Evolutionary conservation across 2,888 invertebrate species (phyloP), one percentile per base, ranked within the genome.

Genomic region (Thysanoteuthis rhombus): DNA sequence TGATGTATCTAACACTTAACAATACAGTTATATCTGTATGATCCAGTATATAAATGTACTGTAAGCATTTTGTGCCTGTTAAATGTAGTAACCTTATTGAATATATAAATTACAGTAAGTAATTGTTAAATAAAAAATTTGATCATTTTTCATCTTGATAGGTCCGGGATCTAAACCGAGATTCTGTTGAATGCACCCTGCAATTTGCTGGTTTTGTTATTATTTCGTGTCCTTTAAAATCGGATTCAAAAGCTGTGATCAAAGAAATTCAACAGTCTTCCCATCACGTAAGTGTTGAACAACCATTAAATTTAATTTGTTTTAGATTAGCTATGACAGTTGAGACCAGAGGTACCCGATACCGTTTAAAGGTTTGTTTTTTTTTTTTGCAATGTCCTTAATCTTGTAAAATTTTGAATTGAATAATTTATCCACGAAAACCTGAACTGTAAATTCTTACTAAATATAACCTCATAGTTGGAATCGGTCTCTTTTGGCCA

Each of bases 221-320:
- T 93, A 99, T 99, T 95, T 99, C 99, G 0, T 99, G 99, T 97
- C 99, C 99, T 0, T 97, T 99, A 95, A 99, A 99, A 97, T 97
- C 98, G 0, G 99, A 99, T 97, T 99, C 99, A 0, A 99, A 99
- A 97, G 97, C 98, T 94, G 99, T 99, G n/a, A 98, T 99, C 94
- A 98, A 98, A 96, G 99, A 99, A 97, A 98, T 99, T 91, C 98
- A 99, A 93, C 98, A 98, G 96, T 98, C 99, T 0, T 99, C 99
- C 16, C 99, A 99, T 97, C 98, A 98, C 96, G 99, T 98, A 96
- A 96, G 97, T 94, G 28, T 36, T 40, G 47, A n/a, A 25, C 52
- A 2, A 22, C 25, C 25, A 22, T 19, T 42, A 8, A 22, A 22
- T 47, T n/a, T 22, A 3, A 32, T 89, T 89, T 39, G n/a, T 38